Evolutionary conservation across 2,113 vertebrate genomes (phyloP).

Genomic region (Pangasianodon hypophthalmus): DNA sequence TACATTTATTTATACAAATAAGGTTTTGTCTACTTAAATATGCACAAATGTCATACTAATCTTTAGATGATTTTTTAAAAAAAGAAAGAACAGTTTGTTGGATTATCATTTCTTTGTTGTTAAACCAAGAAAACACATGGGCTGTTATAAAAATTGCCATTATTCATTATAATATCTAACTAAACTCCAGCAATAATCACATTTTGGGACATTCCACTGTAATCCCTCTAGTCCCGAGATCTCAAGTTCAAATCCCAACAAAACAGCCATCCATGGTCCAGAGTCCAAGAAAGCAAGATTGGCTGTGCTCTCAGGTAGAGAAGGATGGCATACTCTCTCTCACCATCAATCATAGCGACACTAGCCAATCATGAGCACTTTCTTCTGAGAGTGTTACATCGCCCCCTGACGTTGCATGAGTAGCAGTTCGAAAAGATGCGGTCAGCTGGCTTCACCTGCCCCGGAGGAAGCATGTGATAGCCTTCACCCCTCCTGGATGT

Average conservation of each 20-base stretch:
- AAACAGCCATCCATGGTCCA: background rate
- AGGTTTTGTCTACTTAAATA: background rate
- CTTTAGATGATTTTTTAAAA: too few species aligned
- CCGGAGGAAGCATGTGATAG: too few species aligned
- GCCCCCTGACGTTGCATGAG: too few species aligned
- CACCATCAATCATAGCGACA: background rate
- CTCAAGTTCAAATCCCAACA: background rate
- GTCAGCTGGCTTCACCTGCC: too few species aligned
- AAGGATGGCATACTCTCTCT: background rate
- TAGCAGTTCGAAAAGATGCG: too few species aligned
- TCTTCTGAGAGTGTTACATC: too few species aligned
- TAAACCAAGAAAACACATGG: too few species aligned
- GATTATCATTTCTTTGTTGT: background rate
- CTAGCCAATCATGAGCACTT: background rate
- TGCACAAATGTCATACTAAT: background rate
- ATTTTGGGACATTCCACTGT: background rate
- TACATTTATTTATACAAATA: background rate
- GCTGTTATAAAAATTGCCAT: too few species aligned
- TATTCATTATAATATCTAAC: too few species aligned
- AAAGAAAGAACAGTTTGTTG: background rate
- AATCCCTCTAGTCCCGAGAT: background rate
- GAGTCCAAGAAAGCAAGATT: too few species aligned
- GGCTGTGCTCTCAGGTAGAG: background rate
- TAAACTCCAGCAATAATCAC: background rate
- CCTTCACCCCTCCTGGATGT: background rate